Evolutionary conservation across 2,888 invertebrate genomes (phyloP).

Genomic region (Thumatha senex): DNA sequence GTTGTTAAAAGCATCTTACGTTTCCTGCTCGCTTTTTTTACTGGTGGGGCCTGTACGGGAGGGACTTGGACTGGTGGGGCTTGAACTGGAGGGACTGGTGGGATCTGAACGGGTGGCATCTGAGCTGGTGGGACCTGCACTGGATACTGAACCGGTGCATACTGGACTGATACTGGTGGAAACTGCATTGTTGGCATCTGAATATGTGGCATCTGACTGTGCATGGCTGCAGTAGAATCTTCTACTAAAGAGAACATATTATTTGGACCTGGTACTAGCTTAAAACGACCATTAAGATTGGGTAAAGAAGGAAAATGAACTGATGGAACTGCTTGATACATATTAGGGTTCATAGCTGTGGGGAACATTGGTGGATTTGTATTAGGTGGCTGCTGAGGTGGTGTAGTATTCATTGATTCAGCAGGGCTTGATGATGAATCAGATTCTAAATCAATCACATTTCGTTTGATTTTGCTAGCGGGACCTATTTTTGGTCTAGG

Average conservation of each 20-base stretch:
- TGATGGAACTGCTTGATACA: conserved; percentile 30
- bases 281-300: conserved; percentile 61
- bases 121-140: neutral
- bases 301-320: conserved; percentile 55
- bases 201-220: neutral
- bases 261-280: conserved; percentile 71
- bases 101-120: neutral
- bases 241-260: conserved; percentile 55
- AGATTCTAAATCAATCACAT: conserved; percentile 16
- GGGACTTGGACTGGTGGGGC: neutral
- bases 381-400: conserved; percentile 3
- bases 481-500: conserved; percentile 45
- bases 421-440: conserved; percentile 10
- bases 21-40: conserved; percentile 21
- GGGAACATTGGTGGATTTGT: conserved; percentile 2
- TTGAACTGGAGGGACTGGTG: neutral
- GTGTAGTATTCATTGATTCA: conserved; percentile 4
- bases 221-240: conserved; percentile 1
- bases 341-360: neutral
- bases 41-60: neutral
- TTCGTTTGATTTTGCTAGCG: conserved; percentile 63
- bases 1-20: conserved; percentile 21
- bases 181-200: neutral
- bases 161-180: neutral
- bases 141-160: neutral